A percentile compares a stretch with the other conserved stretches of the same genome.
Conservation (phyloP, 1,140 invertebrate genomes). For the Eciton burchellii region DNA sequence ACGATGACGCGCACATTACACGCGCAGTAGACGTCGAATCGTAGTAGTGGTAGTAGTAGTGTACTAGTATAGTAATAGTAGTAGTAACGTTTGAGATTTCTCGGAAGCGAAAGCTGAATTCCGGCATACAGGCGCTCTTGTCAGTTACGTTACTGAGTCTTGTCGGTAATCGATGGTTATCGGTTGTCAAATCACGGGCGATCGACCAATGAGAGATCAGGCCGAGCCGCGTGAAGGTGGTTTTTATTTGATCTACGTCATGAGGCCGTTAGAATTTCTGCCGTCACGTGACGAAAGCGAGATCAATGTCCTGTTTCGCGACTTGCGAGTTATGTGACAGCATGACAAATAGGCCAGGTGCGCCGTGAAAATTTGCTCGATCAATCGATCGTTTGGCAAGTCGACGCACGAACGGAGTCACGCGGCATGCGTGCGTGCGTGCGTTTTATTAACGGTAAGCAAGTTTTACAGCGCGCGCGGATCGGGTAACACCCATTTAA, state of each 20-base stretch:
- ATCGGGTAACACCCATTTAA: conserved; percentile 72
- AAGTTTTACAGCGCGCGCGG: conserved; percentile 19
- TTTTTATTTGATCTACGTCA: neutral
- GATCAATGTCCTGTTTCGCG: no score
- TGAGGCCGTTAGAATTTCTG: neutral
- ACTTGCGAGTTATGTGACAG: neutral
- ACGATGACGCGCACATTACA: neutral
- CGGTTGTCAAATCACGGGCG: conserved; percentile 5
- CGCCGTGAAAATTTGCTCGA: neutral
- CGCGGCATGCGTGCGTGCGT: neutral
- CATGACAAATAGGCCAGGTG: neutral
- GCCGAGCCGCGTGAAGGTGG: neutral
- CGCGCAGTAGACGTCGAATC: neutral
- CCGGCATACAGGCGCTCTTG: no score
- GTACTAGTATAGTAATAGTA: neutral
- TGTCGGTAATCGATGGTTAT: conserved; percentile 12
- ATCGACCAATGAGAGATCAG: neutral
- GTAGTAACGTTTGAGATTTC: neutral
- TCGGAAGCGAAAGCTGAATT: neutral
- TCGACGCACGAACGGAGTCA: neutral
- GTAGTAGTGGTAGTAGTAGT: neutral
- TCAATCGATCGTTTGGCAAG: conserved; percentile 26
- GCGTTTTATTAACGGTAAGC: conserved; percentile 2
- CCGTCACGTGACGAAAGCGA: neutral
- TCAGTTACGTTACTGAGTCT: no score